Conservation (phyloP, 2,797 vertebrate genomes). For the Otus scops region DNA sequence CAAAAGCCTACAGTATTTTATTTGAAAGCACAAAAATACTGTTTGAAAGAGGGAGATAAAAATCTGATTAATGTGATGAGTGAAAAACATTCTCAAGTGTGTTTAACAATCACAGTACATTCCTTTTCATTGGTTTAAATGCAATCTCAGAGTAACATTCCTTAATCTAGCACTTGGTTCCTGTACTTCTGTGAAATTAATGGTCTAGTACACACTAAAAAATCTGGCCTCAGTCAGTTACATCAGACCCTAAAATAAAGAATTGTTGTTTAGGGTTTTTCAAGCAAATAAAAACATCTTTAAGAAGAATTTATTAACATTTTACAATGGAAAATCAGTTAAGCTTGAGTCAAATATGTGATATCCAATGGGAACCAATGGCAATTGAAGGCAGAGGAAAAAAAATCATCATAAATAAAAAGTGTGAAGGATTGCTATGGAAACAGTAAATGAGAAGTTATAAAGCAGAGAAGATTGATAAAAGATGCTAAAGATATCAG, state of each 20-base stretch:
- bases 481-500: background rate
- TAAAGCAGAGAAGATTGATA: background rate
- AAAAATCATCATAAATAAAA: background rate
- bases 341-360: background rate
- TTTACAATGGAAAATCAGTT: background rate
- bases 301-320: background rate
- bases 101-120: background rate
- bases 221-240: background rate
- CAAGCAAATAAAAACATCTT: background rate
- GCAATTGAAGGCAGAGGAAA: background rate
- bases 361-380: background rate
- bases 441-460: slow-evolving; percentile 9
- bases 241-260: background rate
- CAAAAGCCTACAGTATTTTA: background rate
- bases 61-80: background rate
- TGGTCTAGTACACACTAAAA: background rate
- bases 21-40: background rate
- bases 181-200: background rate
- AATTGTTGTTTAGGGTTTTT: background rate
- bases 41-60: background rate
- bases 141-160: background rate
- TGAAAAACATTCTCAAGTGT: background rate
- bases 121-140: background rate
- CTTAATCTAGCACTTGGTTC: background rate
- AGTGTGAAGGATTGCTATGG: background rate